Conservation (phyloP, 2,888 invertebrate species). For the Priocnemis perturbator region DNA sequence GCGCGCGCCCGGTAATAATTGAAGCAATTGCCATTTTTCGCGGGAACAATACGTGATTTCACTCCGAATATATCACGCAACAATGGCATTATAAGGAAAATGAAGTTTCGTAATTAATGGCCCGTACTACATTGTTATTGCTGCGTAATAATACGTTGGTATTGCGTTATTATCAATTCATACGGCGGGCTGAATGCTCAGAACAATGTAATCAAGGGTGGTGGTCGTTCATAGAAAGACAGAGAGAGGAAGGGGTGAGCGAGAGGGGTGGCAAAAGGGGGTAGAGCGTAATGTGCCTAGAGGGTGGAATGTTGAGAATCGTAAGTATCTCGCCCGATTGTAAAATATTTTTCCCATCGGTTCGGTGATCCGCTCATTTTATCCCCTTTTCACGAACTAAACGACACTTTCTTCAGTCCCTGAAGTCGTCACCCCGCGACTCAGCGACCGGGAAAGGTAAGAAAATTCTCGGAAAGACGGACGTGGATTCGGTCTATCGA, state of each 20-base stretch:
- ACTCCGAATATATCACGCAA: neutral
- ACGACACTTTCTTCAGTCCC: no score
- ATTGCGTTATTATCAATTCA: conserved; percentile 47
- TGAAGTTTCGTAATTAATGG: conserved; percentile 45
- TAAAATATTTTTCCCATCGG: no score
- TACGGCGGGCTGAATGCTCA: conserved; percentile 11
- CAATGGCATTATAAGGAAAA: conserved; percentile 28
- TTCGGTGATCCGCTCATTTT: no score
- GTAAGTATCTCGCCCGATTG: no score
- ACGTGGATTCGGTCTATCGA: no score
- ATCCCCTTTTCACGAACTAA: no score
- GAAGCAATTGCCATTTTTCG: conserved; percentile 9
- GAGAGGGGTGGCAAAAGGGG: neutral
- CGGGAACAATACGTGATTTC: conserved; percentile 3
- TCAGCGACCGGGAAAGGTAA: no score
- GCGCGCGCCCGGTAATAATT: neutral
- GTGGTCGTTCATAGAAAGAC: conserved; percentile 6
- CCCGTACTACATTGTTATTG: conserved; percentile 32
- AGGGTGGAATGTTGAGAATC: no score
- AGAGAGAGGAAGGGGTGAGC: neutral
- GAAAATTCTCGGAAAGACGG: no score
- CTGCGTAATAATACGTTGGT: conserved; percentile 29
- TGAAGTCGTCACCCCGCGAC: no score
- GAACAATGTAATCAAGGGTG: conserved; percentile 32
- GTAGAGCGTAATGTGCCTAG: no score